phyloP scores from a whole-genome alignment of 1,140 invertebrate species.

The Psix sp. region DNA sequence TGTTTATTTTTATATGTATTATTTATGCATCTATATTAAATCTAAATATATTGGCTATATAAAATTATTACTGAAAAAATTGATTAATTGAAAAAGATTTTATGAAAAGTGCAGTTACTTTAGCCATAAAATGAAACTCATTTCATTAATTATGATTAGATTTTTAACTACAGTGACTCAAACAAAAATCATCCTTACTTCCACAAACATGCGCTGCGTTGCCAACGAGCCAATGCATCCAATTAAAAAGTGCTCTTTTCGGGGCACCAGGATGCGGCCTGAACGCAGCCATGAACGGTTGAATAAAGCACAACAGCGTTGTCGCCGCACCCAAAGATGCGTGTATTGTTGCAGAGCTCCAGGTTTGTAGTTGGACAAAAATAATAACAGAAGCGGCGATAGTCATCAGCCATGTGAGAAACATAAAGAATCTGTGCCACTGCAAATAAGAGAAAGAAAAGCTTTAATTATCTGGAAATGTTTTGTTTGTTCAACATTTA shows the following conservation, averaged over 20 bases:
- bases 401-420: conserved; percentile 88
- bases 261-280: conserved; percentile 89
- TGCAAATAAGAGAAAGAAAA: conserved; percentile 67
- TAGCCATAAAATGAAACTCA: no score
- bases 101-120: no score
- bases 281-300: conserved; percentile 90
- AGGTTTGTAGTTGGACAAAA: conserved; percentile 88
- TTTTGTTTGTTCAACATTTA: background rate
- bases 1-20: no score
- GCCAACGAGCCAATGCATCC: conserved; percentile 94
- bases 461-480: no score
- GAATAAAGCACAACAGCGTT: conserved; percentile 88
- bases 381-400: conserved; percentile 88
- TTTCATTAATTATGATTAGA: no score
- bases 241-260: conserved; percentile 93
- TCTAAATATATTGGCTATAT: no score
- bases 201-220: conserved; percentile 94
- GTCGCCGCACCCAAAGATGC: conserved; percentile 88
- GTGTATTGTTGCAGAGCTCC: conserved; percentile 86
- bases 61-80: no score
- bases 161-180: no score
- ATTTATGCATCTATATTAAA: no score
- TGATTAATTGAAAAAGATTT: no score
- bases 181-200: conserved; percentile 84
- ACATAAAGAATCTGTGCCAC: conserved; percentile 92